Base-by-base conservation (phyloP, 2,888 invertebrate genomes). In the Dryococelus australis region DNA sequence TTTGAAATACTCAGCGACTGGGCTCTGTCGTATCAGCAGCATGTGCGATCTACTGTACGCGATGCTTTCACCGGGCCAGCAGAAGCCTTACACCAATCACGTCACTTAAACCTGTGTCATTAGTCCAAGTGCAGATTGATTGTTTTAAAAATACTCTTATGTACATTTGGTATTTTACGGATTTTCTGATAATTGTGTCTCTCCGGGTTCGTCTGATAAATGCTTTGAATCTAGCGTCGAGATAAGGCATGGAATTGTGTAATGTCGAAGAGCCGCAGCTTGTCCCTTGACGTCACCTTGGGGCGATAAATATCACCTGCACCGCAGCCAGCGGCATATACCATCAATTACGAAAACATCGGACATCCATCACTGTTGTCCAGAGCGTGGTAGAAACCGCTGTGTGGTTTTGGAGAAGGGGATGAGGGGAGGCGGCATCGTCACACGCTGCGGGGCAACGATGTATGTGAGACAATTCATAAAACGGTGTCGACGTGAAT, bases 281-380 rank as follows among this genome's bases (percentile, higher is more conserved):
- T 65, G 65, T 65, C 65, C 65, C n/a, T 65, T 65, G 0, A n/a
- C 24, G n/a, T 65, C 65, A 65, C 65, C 65, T 65, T 65, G 65
- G 65, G 8, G 65, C 16, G 65, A 65, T 65, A 65, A 65, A 65
- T 65, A 65, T 65, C 65, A 65, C 65, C 65, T 65, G 65, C 24
- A n/a, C 65, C 13, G 24, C n/a, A 65, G 65, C 65, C 65, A 10
- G 65, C 65, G 65, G 8, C 65, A 65, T 20, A 24, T 24, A 65
- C 65, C 65, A 65, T 65, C 16, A 65, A 65, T 65, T 65, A 65
- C 65, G 65, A 65, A 65, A 20, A 65, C 65, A 65, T 65, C 65
- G 65, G 65, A 10, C 65, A 65, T 65, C 65, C 65, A 65, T 65
- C 65, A 65, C 65, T 20, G n/a, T n/a, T 20, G n/a, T 24, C 65